Evolutionary conservation across 2,797 vertebrate species (phyloP).

Genomic region (Epinephelus awoara): DNA sequence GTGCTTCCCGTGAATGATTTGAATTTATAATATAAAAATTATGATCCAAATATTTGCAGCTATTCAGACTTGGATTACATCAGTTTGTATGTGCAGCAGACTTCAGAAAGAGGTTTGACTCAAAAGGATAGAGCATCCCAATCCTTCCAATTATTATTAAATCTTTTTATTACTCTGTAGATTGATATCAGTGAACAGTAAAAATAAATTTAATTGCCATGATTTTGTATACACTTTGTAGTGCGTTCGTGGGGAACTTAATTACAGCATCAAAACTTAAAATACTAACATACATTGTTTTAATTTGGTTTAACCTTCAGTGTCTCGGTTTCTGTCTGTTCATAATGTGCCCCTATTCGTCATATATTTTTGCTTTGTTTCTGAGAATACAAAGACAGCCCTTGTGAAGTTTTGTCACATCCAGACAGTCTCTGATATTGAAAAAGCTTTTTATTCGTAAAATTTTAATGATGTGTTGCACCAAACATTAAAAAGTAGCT

Average conservation of each 20-base stretch:
- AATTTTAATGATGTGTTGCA: conserved; percentile 24
- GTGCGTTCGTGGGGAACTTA: background rate
- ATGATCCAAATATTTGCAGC: conserved; percentile 19
- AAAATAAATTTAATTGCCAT: conserved; percentile 61
- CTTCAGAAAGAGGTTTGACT: conserved; percentile 33
- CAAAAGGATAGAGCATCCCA: conserved; percentile 20
- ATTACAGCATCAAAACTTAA: background rate
- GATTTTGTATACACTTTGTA: background rate
- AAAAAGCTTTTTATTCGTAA: conserved; percentile 16
- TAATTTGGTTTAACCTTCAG: background rate
- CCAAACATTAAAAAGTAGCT: conserved; percentile 11
- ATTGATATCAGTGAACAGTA: conserved; percentile 41
- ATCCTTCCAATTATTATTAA: conserved; percentile 18
- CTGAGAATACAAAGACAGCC: background rate
- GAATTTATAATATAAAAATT: conserved; percentile 8
- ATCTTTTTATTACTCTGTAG: conserved; percentile 1
- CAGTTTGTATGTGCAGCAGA: conserved; percentile 29
- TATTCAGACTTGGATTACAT: conserved; percentile 3
- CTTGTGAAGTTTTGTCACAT: background rate
- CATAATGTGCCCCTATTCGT: background rate
- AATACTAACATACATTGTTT: background rate
- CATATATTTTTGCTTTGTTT: background rate
- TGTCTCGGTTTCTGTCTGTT: background rate
- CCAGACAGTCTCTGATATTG: conserved; percentile 21
- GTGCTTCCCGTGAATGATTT: background rate